These are phyloP conservation scores for Cossypha polioptera DNA, from an alignment of 2,797 vertebrate species.

Conservation along the genomic window DNA sequence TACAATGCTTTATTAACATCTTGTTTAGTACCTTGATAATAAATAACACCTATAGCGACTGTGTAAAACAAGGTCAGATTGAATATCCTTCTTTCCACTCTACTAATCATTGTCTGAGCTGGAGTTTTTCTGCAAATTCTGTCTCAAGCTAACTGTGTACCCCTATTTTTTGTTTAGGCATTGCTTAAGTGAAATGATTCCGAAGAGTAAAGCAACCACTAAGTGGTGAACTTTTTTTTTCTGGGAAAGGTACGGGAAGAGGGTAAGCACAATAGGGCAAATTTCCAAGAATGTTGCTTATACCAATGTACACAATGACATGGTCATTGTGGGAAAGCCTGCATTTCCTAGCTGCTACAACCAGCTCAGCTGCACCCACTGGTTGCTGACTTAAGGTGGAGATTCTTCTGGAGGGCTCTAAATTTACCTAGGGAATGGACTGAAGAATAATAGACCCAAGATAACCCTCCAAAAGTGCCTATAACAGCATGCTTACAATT, in stretches of 20 bases:
- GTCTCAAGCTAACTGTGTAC: background rate
- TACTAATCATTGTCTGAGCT: background rate
- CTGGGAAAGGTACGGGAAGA: background rate
- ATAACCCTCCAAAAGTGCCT: background rate
- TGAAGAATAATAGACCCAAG: background rate
- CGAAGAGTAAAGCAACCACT: background rate
- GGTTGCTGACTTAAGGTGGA: background rate
- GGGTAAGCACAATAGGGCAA: background rate
- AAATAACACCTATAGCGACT: background rate
- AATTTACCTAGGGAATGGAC: background rate
- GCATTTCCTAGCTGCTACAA: background rate
- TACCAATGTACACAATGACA: slow-evolving; percentile 3
- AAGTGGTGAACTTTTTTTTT: background rate
- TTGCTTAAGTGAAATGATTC: background rate
- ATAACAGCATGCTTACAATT: background rate
- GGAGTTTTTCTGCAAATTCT: background rate
- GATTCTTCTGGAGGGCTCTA: background rate
- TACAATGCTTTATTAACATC: background rate
- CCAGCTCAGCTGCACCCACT: background rate
- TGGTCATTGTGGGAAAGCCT: background rate
- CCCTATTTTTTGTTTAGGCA: background rate
- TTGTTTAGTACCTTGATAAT: background rate
- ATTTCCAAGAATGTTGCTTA: background rate
- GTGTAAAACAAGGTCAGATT: background rate
- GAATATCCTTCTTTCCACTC: background rate